Evolutionary conservation across 2,113 vertebrate genomes (phyloP), one percentile per base, ranked within the genome.

Genomic region (Podarcis muralis): DNA sequence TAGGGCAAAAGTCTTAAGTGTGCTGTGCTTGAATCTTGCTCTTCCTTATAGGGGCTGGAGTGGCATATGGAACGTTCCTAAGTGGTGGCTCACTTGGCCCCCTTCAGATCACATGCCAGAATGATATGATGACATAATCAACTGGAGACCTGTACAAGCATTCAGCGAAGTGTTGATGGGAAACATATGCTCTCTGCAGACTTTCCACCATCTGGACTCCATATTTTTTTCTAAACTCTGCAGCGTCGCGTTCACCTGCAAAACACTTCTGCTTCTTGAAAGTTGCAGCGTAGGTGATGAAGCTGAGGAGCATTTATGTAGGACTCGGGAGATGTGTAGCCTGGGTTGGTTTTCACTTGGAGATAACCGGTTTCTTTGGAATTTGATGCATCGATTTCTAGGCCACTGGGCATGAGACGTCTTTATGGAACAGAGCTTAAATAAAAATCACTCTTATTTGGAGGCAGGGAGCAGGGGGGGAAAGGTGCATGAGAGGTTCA

Each of bases 81-180:
- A 81, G 79, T 59, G 57, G 15, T 59, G 53, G 18, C 62, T 35
- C 57, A 62, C 35, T 57, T 57, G 62, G 57, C 25, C 35, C 35
- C 27, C 84, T 77, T 77, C 74, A 86, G 72, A 86, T 86, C 59
- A 66, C 74, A 43, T 77, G 84, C 84, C 84, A 86, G 76, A 77
- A 86, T 86, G 57, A 86, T 77, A 74, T 22, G 84, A 86, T 77
- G 74, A 77, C 84, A 76, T 86, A 77, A 77, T 86, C 84, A 86
- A 30, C 57, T 77, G 74, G 57, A 76, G 72, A 85, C 72, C 35
- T 62, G 16, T 77, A 48, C 84, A 86, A 77, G 66, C 32, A 77
- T 65, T 77, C 76, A 85, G 35, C 15, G 30, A 85, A 85, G 74
- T 76, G 72, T 76, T 85, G 53, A 86, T 86, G 35, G 74, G 35